Percentiles rank a stretch among this genome's conserved stretches.
phyloP scores from a whole-genome alignment of 2,797 vertebrate genomes.

The Tangara arthus region DNA sequence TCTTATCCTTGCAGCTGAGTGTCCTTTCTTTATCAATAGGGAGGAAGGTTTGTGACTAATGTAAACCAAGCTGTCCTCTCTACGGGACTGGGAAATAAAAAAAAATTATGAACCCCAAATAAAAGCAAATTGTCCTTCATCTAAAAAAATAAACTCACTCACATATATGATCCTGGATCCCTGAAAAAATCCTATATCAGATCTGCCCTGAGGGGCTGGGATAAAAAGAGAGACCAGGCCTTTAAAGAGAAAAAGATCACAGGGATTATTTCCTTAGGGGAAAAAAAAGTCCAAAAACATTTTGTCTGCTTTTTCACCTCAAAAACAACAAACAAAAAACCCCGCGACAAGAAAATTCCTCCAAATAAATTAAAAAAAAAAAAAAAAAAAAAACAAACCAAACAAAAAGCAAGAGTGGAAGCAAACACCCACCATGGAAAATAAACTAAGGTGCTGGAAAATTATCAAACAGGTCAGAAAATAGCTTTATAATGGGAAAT shows the following conservation, averaged over 20 bases:
- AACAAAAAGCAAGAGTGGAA: background rate
- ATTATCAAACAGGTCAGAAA: conserved; percentile 11
- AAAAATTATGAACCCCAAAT: background rate
- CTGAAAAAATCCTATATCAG: background rate
- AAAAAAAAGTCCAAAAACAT: background rate
- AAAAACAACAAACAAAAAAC: background rate
- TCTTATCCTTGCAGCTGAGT: background rate
- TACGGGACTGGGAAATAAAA: background rate
- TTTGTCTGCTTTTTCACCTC: background rate
- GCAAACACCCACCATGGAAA: conserved; percentile 46
- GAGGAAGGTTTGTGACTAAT: background rate
- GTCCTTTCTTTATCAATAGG: background rate
- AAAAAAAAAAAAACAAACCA: too few relatives aligned
- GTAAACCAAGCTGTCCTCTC: background rate
- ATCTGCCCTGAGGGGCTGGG: background rate
- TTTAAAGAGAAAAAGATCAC: background rate
- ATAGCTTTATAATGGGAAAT: conserved; percentile 51
- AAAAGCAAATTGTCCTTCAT: background rate
- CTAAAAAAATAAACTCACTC: background rate
- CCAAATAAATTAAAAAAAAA: background rate
- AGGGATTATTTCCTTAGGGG: background rate
- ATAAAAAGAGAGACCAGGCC: background rate
- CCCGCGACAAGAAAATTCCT: background rate
- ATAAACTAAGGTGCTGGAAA: conserved; percentile 26
- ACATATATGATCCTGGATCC: background rate